A percentile compares a stretch with the other conserved stretches of the same genome.
phyloP scores from a whole-genome alignment of 2,797 vertebrate genomes.

The Coracias cyanogaster region DNA sequence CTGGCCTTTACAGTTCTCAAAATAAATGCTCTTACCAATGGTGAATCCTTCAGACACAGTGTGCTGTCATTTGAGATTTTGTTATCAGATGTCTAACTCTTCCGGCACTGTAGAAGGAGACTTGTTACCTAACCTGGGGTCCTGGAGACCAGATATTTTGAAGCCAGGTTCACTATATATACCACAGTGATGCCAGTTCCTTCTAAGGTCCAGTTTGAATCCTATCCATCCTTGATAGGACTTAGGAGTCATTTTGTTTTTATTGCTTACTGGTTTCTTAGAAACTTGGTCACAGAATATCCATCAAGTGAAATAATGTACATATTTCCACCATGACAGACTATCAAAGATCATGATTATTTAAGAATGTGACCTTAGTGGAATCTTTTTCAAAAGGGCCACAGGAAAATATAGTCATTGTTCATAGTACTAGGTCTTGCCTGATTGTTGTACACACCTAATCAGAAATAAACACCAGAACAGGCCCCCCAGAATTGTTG shows the following conservation, averaged over 20 bases:
- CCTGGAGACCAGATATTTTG: not conserved
- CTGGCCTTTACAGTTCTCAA: not conserved
- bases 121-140: not conserved
- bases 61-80: not conserved
- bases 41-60: not conserved
- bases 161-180: not conserved
- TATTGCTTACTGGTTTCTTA: not conserved
- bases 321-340: not conserved
- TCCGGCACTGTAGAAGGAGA: not conserved
- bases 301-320: not conserved
- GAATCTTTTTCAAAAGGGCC: not conserved
- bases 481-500: not conserved
- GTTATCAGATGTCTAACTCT: not conserved
- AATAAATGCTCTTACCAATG: not conserved
- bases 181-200: not conserved
- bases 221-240: not conserved
- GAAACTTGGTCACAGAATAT: not conserved
- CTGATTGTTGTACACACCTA: not conserved
- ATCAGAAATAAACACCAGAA: not conserved
- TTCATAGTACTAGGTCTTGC: not conserved
- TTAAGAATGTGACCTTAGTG: not conserved
- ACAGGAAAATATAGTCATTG: not conserved
- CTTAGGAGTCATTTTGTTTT: not conserved
- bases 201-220: not conserved
- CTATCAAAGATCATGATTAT: not conserved